phyloP scores from a whole-genome alignment of 2,113 vertebrate genomes.

The Paramormyrops kingsleyae region DNA sequence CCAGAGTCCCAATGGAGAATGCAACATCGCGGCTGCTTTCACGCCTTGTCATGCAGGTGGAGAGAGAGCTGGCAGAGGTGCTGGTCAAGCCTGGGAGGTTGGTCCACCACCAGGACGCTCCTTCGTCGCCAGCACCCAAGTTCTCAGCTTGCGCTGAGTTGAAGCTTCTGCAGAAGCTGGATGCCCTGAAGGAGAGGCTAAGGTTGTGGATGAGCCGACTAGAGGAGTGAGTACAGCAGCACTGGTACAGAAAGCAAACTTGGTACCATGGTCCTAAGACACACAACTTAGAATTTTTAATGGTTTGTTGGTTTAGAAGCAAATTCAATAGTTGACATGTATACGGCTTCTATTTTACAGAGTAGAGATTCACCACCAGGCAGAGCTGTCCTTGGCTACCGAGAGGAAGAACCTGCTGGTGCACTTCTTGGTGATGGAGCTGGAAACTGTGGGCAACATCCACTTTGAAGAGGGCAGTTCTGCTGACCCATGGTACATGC shows the following conservation, averaged over 20 bases:
- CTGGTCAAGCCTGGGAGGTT: constrained; percentile 37
- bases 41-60: constrained; percentile 49
- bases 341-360: constrained; percentile 42
- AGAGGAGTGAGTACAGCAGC: constrained; percentile 52
- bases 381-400: constrained; percentile 53
- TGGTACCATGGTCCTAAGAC: background rate
- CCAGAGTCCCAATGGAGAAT: background rate
- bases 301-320: background rate
- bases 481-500: constrained; percentile 61
- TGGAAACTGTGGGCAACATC: constrained; percentile 75
- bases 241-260: background rate
- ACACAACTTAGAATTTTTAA: background rate
- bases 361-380: constrained; percentile 53
- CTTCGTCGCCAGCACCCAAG: constrained; percentile 25
- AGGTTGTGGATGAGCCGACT: constrained; percentile 58
- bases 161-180: constrained; percentile 59
- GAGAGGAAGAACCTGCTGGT: constrained; percentile 51
- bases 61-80: constrained; percentile 54
- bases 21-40: background rate
- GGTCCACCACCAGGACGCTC: constrained; percentile 19
- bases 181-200: constrained; percentile 56
- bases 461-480: constrained; percentile 70
- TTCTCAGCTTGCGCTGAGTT: constrained; percentile 37
- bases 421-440: constrained; percentile 66
- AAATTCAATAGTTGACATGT: background rate